Evolutionary conservation across 2,797 vertebrate genomes (phyloP), one percentile per base, ranked within the genome.

Genomic region (Ctenosaura bakeri): DNA sequence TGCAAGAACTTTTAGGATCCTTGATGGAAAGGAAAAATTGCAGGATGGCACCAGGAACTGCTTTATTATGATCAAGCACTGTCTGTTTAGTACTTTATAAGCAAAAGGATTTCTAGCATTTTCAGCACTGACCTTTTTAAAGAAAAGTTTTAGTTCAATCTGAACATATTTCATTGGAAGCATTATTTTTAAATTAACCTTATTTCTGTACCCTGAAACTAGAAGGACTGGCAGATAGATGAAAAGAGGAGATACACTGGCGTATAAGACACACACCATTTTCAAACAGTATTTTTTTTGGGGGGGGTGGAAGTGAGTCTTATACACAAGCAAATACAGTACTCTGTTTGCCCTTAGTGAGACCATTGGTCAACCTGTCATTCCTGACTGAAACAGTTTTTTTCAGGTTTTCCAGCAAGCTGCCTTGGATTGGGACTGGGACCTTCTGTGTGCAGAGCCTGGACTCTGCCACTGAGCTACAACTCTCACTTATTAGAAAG

Each of bases 11-110:
- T 94, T 94, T 92, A 83, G 94, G 94, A 96, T 95, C 42, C 90
- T 96, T 95, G 92, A 94, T 94, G 66, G 85, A 94, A 90, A 95
- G 95, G 92, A 96, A 97, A 96, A 92, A 92, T 91, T 89, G 89
- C 94, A 93, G 89, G 92, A 93, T 87, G 91, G 89, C 90, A 95
- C 85, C 86, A 89, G 93, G 86, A 38, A 0, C 0, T 71, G 89
- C 88, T 69, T n/a, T 50, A 88, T 83, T 59, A 32, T 83, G 84
- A 93, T 87, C 93, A 62, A 91, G 85, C 95, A 97, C 82, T 94
- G 93, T 85, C 92, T 95, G 94, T 91, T 93, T 85, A 90, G 94
- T 88, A 89, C 87, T 76, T 94, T 94, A 91, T 88, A 95, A 95
- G 95, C 93, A 93, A 88, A 94, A 91, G 38, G 69, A 87, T 92